Evolutionary conservation across 2,888 invertebrate species (phyloP).

Genomic region (Morinoia aosen): DNA sequence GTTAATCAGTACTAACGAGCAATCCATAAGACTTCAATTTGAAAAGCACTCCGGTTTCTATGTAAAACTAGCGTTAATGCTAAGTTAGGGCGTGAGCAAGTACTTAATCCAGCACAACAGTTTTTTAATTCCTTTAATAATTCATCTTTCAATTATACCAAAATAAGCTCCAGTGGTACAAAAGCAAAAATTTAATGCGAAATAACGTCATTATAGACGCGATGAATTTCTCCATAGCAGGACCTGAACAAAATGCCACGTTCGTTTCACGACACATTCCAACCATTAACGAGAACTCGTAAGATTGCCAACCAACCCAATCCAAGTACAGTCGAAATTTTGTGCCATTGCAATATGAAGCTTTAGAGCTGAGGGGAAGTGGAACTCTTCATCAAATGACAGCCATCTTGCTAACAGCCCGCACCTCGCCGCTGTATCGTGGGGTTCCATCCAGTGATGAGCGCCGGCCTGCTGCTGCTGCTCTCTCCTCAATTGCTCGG

Average conservation of each 20-base stretch:
- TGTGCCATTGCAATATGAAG: not conserved
- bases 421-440: not conserved
- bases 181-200: not conserved
- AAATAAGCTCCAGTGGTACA: not conserved
- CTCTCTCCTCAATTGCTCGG: not conserved
- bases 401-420: not conserved
- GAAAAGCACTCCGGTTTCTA: no score
- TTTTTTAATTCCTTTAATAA: not conserved
- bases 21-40: no score
- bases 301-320: not conserved
- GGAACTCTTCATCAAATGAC: constrained; percentile 4
- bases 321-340: not conserved
- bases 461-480: not conserved
- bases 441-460: not conserved
- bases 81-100: no score
- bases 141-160: not conserved
- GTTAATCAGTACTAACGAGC: no score
- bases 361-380: not conserved
- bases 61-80: no score
- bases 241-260: not conserved
- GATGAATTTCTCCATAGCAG: not conserved
- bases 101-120: not conserved
- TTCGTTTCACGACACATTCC: not conserved
- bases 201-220: not conserved
- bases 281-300: not conserved